These are phyloP conservation scores for Pollenia amentaria DNA, from an alignment of 2,888 invertebrate species.

Conservation along the genomic window DNA sequence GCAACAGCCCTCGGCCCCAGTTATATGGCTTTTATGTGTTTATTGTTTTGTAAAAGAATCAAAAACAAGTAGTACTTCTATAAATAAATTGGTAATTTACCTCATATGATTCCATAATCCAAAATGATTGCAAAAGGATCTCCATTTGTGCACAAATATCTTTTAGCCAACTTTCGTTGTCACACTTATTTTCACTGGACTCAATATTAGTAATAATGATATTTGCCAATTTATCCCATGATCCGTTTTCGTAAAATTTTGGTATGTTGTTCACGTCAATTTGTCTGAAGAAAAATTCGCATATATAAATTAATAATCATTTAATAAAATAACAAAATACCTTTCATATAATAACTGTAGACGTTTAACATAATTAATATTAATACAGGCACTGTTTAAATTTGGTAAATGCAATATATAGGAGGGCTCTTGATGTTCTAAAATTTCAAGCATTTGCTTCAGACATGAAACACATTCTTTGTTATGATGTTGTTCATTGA, in stretches of 20 bases:
- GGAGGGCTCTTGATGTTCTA: conserved; percentile 2
- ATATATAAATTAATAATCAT: not conserved
- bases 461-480: conserved; percentile 51
- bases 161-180: conserved; percentile 71
- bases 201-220: conserved; percentile 70
- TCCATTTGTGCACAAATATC: conserved; percentile 73
- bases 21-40: too few species aligned
- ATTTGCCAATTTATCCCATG: conserved; percentile 66
- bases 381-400: conserved; percentile 37
- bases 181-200: conserved; percentile 46
- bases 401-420: conserved; percentile 51
- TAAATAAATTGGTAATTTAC: conserved; percentile 30
- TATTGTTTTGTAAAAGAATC: too few species aligned
- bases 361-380: conserved; percentile 23
- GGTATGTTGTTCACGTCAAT: conserved; percentile 71
- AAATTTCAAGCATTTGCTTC: conserved; percentile 16
- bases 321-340: conserved; percentile 19
- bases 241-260: conserved; percentile 65
- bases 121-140: conserved; percentile 72
- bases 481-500: conserved; percentile 16
- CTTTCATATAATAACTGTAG: conserved; percentile 40
- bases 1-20: too few species aligned
- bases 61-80: not conserved
- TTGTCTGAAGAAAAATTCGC: conserved; percentile 52
- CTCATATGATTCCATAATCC: conserved; percentile 72